Evolutionary conservation across 1,140 invertebrate genomes (phyloP).

Genomic region (Drosophila simulans): DNA sequence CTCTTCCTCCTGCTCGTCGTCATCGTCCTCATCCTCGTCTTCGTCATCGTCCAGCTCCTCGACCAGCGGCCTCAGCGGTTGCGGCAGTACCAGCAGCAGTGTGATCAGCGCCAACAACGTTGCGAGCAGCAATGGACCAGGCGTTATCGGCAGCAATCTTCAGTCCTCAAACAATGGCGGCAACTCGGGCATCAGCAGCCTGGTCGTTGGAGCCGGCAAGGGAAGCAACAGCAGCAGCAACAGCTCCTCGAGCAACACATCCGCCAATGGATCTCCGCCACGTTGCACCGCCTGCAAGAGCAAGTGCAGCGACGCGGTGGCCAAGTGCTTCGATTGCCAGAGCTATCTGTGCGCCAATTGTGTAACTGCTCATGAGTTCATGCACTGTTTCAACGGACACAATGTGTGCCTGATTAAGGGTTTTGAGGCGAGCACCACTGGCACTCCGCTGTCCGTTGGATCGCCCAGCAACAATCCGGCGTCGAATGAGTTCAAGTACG

Average conservation of each 20-base stretch:
- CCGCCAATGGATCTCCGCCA: slow-evolving; percentile 65
- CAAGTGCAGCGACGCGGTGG: slow-evolving; percentile 93
- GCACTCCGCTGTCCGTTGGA: slow-evolving; percentile 16
- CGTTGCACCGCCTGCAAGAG: slow-evolving; percentile 95
- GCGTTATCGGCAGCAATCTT: slow-evolving; percentile 78
- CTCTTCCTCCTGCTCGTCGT: slow-evolving; percentile 74
- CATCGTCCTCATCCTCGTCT: slow-evolving; percentile 59
- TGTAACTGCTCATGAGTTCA: slow-evolving; percentile 98
- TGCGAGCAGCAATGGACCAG: slow-evolving; percentile 57
- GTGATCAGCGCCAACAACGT: slow-evolving; percentile 63
- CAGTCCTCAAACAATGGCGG: slow-evolving; percentile 31
- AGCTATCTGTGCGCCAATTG: slow-evolving; percentile 98
- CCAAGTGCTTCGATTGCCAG: slow-evolving; percentile 96
- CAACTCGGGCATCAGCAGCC: slow-evolving; percentile 56
- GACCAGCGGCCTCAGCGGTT: slow-evolving; percentile 75
- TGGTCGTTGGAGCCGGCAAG: slow-evolving; percentile 69
- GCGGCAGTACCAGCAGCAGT: slow-evolving; percentile 76
- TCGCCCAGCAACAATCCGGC: slow-evolving; percentile 63
- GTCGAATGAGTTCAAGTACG: slow-evolving; percentile 71
- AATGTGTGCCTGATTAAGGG: slow-evolving; percentile 88
- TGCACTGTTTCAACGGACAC: slow-evolving; percentile 99
- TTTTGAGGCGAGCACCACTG: slow-evolving; percentile 51
- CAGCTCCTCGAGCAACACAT: slow-evolving; percentile 24
- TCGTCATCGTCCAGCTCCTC: slow-evolving; percentile 75
- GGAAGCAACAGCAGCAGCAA: slow-evolving; percentile 41